These are phyloP conservation scores for Leucania comma DNA, from an alignment of 2,888 invertebrate species.

Conservation along the genomic window DNA sequence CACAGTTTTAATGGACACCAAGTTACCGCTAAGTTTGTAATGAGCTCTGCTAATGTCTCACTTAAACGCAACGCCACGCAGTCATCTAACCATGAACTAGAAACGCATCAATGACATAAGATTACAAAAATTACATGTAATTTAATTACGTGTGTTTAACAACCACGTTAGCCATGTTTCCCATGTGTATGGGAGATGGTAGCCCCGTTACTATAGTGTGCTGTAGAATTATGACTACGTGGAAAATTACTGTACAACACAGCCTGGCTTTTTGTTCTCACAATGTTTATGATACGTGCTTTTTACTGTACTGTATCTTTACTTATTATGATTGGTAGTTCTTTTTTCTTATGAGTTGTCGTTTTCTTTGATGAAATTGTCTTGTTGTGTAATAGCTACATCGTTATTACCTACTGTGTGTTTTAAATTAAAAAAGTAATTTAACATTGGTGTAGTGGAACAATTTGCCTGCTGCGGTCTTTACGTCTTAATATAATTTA, in stretches of 20 bases:
- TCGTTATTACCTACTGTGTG: conserved; percentile 8
- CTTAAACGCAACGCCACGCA: conserved; percentile 39
- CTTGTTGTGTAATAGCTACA: conserved; percentile 19
- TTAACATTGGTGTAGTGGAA: not conserved
- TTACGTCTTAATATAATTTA: too few relatives aligned
- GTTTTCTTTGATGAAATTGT: conserved; percentile 28
- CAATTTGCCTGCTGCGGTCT: too few relatives aligned
- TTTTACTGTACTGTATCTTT: conserved; percentile 52
- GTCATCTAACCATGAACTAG: conserved; percentile 60
- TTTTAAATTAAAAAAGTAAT: conserved; percentile 3
- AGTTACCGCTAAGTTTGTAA: conserved; percentile 33
- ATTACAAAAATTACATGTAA: conserved; percentile 63
- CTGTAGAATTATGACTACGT: conserved; percentile 64
- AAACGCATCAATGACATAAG: conserved; percentile 66
- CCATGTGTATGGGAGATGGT: conserved; percentile 81
- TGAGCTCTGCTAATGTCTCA: conserved; percentile 45
- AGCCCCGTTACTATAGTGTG: conserved; percentile 80
- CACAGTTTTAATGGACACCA: conserved; percentile 15
- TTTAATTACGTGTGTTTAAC: conserved; percentile 62
- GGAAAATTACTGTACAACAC: conserved; percentile 65
- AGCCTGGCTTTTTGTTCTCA: conserved; percentile 63
- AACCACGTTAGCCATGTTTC: conserved; percentile 70
- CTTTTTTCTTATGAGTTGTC: conserved; percentile 33
- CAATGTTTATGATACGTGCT: conserved; percentile 58
- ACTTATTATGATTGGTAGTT: conserved; percentile 45